A percentile compares a stretch with the other conserved stretches of the same genome.
Evolutionary conservation across 2,888 invertebrate species (phyloP).

Genomic region (Sarcophaga carnaria): DNA sequence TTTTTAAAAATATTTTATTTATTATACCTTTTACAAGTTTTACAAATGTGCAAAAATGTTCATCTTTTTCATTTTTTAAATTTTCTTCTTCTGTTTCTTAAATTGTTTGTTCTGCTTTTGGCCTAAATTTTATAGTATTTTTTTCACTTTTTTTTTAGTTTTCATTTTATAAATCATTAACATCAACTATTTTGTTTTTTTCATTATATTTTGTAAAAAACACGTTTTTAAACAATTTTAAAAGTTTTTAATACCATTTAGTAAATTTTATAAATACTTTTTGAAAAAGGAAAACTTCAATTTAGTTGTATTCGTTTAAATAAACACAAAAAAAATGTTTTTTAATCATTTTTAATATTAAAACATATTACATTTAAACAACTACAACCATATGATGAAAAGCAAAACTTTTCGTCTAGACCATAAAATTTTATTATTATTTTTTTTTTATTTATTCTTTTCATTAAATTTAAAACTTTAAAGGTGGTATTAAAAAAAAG

Average conservation of each 20-base stretch:
- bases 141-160: neutral
- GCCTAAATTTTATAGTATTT: conserved; percentile 35
- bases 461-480: neutral
- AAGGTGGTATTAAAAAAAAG: conserved; percentile 30
- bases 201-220: neutral
- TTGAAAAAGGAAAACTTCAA: neutral
- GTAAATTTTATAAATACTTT: conserved; percentile 8
- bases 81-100: conserved; percentile 30
- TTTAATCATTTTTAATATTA: neutral
- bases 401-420: conserved; percentile 5
- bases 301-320: conserved; percentile 8
- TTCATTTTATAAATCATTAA: conserved; percentile 26
- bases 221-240: neutral
- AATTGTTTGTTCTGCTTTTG: conserved; percentile 33
- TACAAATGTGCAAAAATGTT: conserved; percentile 61
- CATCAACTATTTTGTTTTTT: conserved; percentile 29
- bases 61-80: conserved; percentile 31
- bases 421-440: neutral
- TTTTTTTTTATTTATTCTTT: neutral
- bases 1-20: conserved; percentile 52
- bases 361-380: neutral
- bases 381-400: conserved; percentile 29
- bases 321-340: neutral
- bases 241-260: conserved; percentile 25
- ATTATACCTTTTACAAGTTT: conserved; percentile 60